These are phyloP conservation scores for Drosophila limbata DNA, from an alignment of 2,888 invertebrate genomes.

Conservation along the genomic window DNA sequence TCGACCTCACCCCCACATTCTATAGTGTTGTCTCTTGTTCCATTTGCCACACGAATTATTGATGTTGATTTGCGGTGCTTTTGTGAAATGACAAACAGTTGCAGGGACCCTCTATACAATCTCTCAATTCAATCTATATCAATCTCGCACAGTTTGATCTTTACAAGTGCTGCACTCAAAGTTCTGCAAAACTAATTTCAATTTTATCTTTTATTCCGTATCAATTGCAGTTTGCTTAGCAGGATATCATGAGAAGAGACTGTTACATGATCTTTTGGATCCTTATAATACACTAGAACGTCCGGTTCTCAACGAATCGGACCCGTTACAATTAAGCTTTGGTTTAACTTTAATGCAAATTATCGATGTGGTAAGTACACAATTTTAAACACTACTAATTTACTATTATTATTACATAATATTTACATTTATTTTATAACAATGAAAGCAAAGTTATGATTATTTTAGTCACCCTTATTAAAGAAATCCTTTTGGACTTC, in stretches of 20 bases:
- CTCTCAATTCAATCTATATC: not conserved
- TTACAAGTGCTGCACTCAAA: conserved; percentile 34
- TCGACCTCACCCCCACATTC: not conserved
- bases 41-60: conserved; percentile 68
- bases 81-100: conserved; percentile 64
- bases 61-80: conserved; percentile 78
- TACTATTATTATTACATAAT: not conserved
- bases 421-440: not conserved
- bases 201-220: conserved; percentile 40
- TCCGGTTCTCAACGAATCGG: conserved; percentile 98
- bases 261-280: conserved; percentile 95
- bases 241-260: conserved; percentile 96
- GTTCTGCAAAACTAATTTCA: conserved; percentile 36
- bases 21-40: conserved; percentile 18
- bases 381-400: not conserved
- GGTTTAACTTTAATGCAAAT: conserved; percentile 99
- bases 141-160: conserved; percentile 16
- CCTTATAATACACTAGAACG: conserved; percentile 97
- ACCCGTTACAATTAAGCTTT: conserved; percentile 97
- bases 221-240: conserved; percentile 86
- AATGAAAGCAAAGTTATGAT: no score
- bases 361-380: conserved; percentile 95
- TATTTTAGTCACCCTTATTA: no score
- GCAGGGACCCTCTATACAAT: conserved; percentile 34
- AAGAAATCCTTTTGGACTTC: no score